phyloP scores from a whole-genome alignment of 2,888 invertebrate genomes.

The Apodemia zela region DNA sequence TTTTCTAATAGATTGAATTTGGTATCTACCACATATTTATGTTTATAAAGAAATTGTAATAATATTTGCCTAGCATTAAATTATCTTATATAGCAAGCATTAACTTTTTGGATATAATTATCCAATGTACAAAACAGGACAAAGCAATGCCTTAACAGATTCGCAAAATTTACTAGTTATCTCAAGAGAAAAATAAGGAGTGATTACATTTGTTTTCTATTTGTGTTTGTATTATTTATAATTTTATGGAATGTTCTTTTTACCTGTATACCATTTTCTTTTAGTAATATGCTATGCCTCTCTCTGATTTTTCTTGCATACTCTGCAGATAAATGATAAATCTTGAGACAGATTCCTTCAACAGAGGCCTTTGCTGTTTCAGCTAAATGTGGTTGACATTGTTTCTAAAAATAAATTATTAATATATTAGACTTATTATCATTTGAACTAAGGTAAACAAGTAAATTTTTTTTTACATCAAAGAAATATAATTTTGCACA shows the following conservation, averaged over 20 bases:
- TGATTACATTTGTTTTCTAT: too few species aligned
- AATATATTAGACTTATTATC: background rate
- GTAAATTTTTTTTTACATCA: background rate
- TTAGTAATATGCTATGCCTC: constrained; percentile 90
- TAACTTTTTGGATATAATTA: too few species aligned
- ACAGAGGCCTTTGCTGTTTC: constrained; percentile 97
- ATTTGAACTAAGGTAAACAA: background rate
- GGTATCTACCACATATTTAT: too few species aligned
- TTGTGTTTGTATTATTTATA: too few species aligned
- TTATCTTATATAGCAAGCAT: too few species aligned
- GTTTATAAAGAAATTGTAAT: too few species aligned
- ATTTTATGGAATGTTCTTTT: background rate
- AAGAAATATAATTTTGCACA: background rate
- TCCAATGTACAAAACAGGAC: too few species aligned
- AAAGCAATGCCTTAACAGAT: too few species aligned
- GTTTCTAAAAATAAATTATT: constrained; percentile 78
- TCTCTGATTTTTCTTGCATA: constrained; percentile 95
- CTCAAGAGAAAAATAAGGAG: too few species aligned
- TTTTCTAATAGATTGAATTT: too few species aligned
- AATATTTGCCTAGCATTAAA: too few species aligned
- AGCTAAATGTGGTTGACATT: constrained; percentile 97
- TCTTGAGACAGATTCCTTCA: constrained; percentile 96
- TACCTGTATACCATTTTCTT: constrained; percentile 89
- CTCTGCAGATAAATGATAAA: constrained; percentile 94
- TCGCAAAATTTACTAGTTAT: too few species aligned